These are phyloP conservation scores for Sebastes trivittatus DNA, from an alignment of 2,797 vertebrate genomes.

Conservation along the genomic window DNA sequence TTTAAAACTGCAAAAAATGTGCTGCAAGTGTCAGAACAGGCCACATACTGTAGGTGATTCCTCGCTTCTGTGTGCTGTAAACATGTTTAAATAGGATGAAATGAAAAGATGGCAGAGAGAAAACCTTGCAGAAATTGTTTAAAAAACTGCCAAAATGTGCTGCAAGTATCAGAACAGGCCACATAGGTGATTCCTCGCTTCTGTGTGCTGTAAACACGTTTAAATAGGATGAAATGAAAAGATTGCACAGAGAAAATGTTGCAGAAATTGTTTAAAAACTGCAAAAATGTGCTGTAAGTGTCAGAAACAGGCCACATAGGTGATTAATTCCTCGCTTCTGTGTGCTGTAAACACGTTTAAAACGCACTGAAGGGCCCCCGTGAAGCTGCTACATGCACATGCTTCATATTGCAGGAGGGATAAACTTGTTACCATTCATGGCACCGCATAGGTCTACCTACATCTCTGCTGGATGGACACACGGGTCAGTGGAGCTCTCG, in stretches of 20 bases:
- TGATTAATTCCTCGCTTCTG: constrained; percentile 46
- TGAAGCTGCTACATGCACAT: neutral
- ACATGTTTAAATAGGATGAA: no score
- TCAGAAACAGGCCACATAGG: neutral
- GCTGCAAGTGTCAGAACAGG: no score
- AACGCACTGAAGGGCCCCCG: constrained; percentile 23
- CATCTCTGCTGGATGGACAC: constrained; percentile 55
- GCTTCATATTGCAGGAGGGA: constrained; percentile 28
- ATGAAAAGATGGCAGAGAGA: neutral
- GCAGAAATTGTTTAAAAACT: no score
- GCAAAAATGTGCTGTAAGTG: neutral
- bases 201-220: no score
- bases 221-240: no score
- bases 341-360: constrained; percentile 34
- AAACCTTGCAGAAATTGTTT: neutral
- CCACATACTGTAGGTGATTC: no score
- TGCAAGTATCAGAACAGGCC: no score
- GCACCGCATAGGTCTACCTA: constrained; percentile 27
- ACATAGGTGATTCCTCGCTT: no score
- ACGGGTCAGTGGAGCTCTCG: constrained; percentile 51
- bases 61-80: no score
- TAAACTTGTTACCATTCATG: constrained; percentile 53
- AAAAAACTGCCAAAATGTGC: neutral
- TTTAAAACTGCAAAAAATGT: no score
- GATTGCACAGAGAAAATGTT: no score